Conservation (phyloP, 2,888 invertebrate species). For the Marronus borbonicus region DNA sequence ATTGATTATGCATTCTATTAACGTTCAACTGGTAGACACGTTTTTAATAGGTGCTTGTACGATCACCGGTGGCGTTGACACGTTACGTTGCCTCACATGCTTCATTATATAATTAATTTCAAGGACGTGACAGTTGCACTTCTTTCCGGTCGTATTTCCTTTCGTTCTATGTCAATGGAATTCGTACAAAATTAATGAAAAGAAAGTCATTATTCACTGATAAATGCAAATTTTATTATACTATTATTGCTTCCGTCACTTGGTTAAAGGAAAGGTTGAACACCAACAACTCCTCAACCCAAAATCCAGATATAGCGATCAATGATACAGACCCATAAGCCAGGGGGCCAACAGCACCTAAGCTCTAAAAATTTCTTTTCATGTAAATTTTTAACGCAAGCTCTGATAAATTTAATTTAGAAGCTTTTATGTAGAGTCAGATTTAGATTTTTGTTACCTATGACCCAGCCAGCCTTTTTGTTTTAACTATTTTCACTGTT, state of each 20-base stretch:
- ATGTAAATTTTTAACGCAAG: no score
- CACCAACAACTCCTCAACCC: not conserved
- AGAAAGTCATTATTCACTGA: not conserved
- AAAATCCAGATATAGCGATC: not conserved
- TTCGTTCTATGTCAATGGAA: not conserved
- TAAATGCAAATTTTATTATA: not conserved
- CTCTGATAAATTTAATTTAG: no score
- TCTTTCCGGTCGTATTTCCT: slow-evolving; percentile 14
- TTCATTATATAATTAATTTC: slow-evolving; percentile 55
- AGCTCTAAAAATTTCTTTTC: no score
- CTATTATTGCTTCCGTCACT: not conserved
- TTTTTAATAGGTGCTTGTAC: slow-evolving; percentile 40
- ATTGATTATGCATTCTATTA: slow-evolving; percentile 43
- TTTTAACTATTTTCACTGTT: no score
- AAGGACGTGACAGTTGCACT: slow-evolving; percentile 49
- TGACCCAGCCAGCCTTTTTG: no score
- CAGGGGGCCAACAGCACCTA: no score
- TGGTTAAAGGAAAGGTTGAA: not conserved
- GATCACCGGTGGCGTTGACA: slow-evolving; percentile 42
- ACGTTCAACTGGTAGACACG: slow-evolving; percentile 44
- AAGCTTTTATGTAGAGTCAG: no score
- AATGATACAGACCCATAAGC: no score
- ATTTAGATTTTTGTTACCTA: no score
- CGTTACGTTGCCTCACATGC: slow-evolving; percentile 46
- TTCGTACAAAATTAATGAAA: not conserved